Conservation (phyloP, 2,888 invertebrate genomes). For the Tetranychus piercei region DNA sequence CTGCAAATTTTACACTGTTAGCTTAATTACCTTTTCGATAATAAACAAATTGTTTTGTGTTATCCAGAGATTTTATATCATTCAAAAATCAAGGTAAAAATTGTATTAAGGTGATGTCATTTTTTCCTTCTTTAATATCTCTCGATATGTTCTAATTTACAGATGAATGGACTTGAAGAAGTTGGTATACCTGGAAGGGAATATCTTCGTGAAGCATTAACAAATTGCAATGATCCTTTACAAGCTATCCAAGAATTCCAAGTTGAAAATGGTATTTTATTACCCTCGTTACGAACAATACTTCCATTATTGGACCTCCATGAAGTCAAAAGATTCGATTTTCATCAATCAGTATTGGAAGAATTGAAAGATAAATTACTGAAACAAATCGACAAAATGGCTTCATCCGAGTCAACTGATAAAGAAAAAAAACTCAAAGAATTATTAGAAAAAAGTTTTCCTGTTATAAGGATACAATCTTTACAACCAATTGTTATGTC, state of each 20-base stretch:
- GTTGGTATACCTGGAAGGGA: conserved; percentile 68
- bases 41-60: no score
- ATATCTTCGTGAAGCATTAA: conserved; percentile 70
- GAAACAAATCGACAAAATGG: conserved; percentile 62
- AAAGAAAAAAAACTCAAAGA: conserved; percentile 66
- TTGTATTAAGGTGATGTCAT: no score
- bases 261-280: conserved; percentile 47
- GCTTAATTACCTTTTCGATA: no score
- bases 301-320: conserved; percentile 82
- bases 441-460: conserved; percentile 72
- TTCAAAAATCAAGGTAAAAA: no score
- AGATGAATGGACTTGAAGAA: conserved; percentile 48
- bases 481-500: conserved; percentile 85
- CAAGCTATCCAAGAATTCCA: conserved; percentile 98
- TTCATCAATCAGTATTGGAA: conserved; percentile 80
- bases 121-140: no score
- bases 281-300: conserved; percentile 84
- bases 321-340: conserved; percentile 74
- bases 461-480: conserved; percentile 63
- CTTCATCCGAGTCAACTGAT: conserved; percentile 43
- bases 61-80: no score
- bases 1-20: no score
- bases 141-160: not conserved
- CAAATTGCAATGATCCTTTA: conserved; percentile 84
- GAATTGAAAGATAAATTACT: conserved; percentile 52